A percentile compares a stretch with the other conserved stretches of the same genome.
phyloP scores from a whole-genome alignment of 2,888 invertebrate species.

The Epirrhoe alternata region DNA sequence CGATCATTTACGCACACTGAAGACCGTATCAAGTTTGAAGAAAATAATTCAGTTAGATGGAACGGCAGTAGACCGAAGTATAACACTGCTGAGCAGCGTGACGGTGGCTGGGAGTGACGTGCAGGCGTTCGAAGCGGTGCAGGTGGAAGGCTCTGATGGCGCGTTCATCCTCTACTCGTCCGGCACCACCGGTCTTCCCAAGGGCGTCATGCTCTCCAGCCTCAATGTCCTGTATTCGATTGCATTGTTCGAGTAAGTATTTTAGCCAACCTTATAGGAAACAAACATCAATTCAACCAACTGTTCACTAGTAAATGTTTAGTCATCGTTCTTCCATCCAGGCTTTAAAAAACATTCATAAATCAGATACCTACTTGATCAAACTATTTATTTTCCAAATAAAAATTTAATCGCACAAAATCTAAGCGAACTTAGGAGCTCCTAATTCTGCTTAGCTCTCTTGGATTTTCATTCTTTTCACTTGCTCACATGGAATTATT shows the following conservation, averaged over 20 bases:
- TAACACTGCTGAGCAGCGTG: slow-evolving; percentile 47
- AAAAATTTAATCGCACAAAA: too few species aligned
- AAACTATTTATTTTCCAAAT: too few species aligned
- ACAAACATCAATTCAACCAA: too few species aligned
- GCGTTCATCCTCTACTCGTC: slow-evolving; percentile 84
- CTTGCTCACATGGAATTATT: too few species aligned
- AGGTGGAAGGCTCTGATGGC: slow-evolving; percentile 55
- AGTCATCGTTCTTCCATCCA: too few species aligned
- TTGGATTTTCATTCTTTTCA: too few species aligned
- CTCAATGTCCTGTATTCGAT: slow-evolving; percentile 74
- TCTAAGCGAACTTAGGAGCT: too few species aligned
- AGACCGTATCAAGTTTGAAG: slow-evolving; percentile 55
- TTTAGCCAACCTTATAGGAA: too few species aligned
- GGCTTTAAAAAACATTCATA: too few species aligned
- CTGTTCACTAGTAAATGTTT: too few species aligned
- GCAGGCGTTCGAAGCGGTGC: slow-evolving; percentile 47
- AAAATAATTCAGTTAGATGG: slow-evolving; percentile 88
- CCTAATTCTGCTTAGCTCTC: too few species aligned
- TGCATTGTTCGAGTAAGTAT: slow-evolving; percentile 73
- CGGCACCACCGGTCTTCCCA: slow-evolving; percentile 92
- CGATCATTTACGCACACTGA: slow-evolving; percentile 51
- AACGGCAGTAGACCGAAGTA: slow-evolving; percentile 57
- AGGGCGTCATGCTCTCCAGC: slow-evolving; percentile 90
- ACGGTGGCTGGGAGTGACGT: slow-evolving; percentile 41
- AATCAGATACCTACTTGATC: too few species aligned